Conservation (phyloP, 2,888 invertebrate species). For the Hyposoter dolosus region DNA sequence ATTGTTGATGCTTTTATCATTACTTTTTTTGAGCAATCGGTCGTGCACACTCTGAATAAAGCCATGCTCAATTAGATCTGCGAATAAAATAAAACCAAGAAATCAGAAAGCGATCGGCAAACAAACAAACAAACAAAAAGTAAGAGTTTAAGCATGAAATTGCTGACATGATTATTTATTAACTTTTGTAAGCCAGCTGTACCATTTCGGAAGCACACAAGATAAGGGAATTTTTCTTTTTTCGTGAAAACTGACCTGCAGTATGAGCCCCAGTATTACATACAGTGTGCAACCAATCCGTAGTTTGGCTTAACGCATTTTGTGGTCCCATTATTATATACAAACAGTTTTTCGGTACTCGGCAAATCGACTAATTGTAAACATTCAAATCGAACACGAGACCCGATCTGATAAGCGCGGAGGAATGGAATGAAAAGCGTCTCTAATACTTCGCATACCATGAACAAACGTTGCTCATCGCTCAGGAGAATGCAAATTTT, state of each 20-base stretch:
- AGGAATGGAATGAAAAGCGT: slow-evolving; percentile 45
- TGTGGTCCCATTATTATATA: slow-evolving; percentile 37
- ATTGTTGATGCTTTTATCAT: slow-evolving; percentile 39
- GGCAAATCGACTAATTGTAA: slow-evolving; percentile 39
- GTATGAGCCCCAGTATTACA: slow-evolving; percentile 20
- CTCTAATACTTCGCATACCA: slow-evolving; percentile 56
- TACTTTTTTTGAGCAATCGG: slow-evolving; percentile 39
- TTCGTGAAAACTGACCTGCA: slow-evolving; percentile 4
- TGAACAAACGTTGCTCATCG: slow-evolving; percentile 49
- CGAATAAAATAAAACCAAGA: neutral
- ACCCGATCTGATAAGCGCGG: slow-evolving; percentile 49
- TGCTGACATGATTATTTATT: neutral
- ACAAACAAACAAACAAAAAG: neutral
- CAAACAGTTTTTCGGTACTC: slow-evolving; percentile 51
- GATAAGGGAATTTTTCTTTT: neutral
- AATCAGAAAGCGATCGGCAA: neutral
- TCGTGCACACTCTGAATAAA: slow-evolving; percentile 35
- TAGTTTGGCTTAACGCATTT: slow-evolving; percentile 60
- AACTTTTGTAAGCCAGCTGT: neutral
- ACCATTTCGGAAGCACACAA: neutral
- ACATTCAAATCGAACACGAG: slow-evolving; percentile 46
- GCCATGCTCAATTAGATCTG: slow-evolving; percentile 31
- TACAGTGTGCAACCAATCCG: slow-evolving; percentile 37
- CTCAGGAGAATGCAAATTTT: slow-evolving; percentile 45
- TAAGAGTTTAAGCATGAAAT: neutral